A percentile compares a stretch with the other conserved stretches of the same genome.
These are phyloP conservation scores for Platygyra sinensis DNA, from an alignment of 64 coral and sea anemone species.

Conservation along the genomic window DNA sequence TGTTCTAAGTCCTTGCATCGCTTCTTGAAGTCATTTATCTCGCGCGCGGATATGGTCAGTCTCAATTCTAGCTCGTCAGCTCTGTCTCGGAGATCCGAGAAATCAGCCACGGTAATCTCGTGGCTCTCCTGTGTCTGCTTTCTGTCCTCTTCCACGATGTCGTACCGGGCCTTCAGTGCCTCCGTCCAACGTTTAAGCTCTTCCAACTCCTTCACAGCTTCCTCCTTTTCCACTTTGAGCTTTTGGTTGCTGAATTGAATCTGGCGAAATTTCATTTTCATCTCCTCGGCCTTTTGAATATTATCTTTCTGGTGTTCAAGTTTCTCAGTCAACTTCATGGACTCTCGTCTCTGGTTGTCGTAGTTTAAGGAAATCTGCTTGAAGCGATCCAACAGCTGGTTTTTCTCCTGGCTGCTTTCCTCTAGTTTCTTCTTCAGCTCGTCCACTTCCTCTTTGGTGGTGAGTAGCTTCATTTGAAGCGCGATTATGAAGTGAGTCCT, in stretches of 20 bases:
- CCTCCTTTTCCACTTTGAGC: conserved; percentile 63
- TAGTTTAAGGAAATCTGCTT: conserved; percentile 73
- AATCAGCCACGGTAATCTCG: conserved; percentile 53
- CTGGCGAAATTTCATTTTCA: conserved; percentile 77
- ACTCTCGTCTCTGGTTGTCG: conserved; percentile 86
- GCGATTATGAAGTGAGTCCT: conserved; percentile 90
- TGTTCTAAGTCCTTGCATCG: conserved; percentile 38
- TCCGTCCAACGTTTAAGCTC: conserved; percentile 50
- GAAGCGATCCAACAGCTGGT: conserved; percentile 61
- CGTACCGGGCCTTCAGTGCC: conserved; percentile 59
- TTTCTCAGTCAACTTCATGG: conserved; percentile 78
- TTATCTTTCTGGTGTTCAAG: conserved; percentile 89
- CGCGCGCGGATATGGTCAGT: conserved; percentile 14
- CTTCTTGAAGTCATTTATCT: conserved; percentile 45
- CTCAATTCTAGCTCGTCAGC: conserved; percentile 63
- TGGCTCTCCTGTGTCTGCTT: conserved; percentile 63
- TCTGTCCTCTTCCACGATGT: conserved; percentile 63
- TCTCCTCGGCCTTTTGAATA: conserved; percentile 67
- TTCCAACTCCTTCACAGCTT: conserved; percentile 43
- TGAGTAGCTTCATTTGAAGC: conserved; percentile 83
- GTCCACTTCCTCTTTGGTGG: conserved; percentile 78
- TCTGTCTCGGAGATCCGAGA: conserved; percentile 39
- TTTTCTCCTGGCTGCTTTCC: conserved; percentile 45
- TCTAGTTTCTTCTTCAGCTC: conserved; percentile 58
- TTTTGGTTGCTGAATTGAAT: conserved; percentile 73